Evolutionary conservation across 2,797 vertebrate genomes (phyloP).

Genomic region (Acipenser ruthenus): DNA sequence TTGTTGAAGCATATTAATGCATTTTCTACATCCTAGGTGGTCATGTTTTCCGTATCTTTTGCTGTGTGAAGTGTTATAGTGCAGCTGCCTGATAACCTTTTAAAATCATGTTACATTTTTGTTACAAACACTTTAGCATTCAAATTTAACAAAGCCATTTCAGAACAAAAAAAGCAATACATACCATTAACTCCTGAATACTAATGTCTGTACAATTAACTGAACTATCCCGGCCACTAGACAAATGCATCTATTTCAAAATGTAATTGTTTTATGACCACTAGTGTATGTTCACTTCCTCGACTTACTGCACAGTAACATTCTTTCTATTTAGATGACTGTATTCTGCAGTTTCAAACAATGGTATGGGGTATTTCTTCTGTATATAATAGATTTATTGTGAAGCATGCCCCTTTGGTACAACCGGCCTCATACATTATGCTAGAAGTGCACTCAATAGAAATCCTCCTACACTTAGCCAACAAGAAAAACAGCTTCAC

Average conservation of each 20-base stretch:
- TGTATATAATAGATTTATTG: slow-evolving; percentile 24
- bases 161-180: not conserved
- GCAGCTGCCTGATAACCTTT: no score
- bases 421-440: slow-evolving; percentile 5
- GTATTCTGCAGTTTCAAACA: not conserved
- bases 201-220: slow-evolving; percentile 2
- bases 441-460: slow-evolving; percentile 28
- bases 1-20: slow-evolving; percentile 42
- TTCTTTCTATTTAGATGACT: no score
- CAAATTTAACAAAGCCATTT: not conserved
- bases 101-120: no score
- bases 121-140: no score
- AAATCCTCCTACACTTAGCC: slow-evolving; percentile 33
- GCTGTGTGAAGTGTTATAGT: not conserved
- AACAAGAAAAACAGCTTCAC: slow-evolving; percentile 32
- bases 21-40: slow-evolving; percentile 17
- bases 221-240: no score
- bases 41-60: not conserved
- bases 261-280: no score
- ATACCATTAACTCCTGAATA: slow-evolving; percentile 10
- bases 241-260: no score
- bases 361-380: not conserved
- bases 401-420: not conserved
- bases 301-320: no score
- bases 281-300: no score